Evolutionary conservation across 1,140 invertebrate species (phyloP).

Genomic region (Agrilus planipennis): DNA sequence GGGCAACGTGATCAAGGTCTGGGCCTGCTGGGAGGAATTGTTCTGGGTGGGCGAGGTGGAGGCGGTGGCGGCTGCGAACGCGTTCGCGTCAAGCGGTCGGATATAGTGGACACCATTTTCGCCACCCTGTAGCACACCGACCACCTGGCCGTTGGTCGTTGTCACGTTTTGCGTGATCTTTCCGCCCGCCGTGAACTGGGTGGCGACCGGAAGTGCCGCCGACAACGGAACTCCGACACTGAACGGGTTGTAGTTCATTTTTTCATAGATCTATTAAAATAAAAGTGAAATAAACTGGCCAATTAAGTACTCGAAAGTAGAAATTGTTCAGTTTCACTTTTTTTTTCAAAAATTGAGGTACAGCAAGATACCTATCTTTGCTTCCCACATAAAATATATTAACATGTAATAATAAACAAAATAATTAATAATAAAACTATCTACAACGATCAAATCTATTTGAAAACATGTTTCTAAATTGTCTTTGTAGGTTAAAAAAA

Average conservation of each 20-base stretch:
- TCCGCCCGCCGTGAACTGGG: constrained; percentile 48
- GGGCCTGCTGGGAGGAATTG: constrained; percentile 33
- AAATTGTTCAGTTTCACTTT: too few species aligned
- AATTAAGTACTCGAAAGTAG: too few species aligned
- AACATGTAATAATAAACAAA: too few species aligned
- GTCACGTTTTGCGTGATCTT: constrained; percentile 53
- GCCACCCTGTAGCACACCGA: constrained; percentile 34
- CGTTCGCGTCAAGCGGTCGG: constrained; percentile 51
- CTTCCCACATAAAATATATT: too few species aligned
- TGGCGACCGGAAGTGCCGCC: constrained; percentile 47
- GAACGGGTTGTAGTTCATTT: constrained; percentile 61
- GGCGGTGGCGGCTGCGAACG: constrained; percentile 35
- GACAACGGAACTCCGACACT: constrained; percentile 48
- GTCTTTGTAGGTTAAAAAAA: too few species aligned
- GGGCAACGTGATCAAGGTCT: constrained; percentile 58
- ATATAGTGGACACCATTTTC: constrained; percentile 66
- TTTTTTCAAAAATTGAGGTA: too few species aligned
- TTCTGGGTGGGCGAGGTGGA: constrained; percentile 27
- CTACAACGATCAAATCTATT: too few species aligned
- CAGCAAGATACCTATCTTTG: too few species aligned
- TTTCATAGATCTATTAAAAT: constrained; percentile 14
- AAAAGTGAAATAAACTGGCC: too few species aligned
- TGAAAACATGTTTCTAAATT: too few species aligned
- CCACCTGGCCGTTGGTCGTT: constrained; percentile 39
- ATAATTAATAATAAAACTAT: too few species aligned